Evolutionary conservation across 1,140 invertebrate species (phyloP).

Genomic region (Pseudomyrmex cubaensis): DNA sequence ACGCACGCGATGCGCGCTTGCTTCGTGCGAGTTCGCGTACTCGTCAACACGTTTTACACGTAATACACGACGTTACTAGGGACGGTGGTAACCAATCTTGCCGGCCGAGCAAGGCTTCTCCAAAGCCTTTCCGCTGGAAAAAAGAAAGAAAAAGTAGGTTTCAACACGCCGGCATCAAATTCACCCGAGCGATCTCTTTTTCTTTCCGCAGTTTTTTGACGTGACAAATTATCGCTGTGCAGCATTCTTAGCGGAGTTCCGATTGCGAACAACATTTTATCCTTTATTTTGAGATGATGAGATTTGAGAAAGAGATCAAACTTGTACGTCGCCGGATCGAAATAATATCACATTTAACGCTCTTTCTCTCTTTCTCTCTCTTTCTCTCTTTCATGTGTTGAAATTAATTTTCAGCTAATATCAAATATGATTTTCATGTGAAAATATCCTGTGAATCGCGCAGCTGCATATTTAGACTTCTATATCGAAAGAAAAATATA

Average conservation of each 20-base stretch:
- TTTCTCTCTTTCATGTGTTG: background rate
- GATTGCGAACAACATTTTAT: background rate
- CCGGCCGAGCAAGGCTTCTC: slow-evolving; percentile 37
- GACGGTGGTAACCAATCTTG: slow-evolving; percentile 43
- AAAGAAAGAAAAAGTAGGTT: slow-evolving; percentile 33
- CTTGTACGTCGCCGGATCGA: background rate
- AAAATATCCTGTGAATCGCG: background rate
- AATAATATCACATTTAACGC: background rate
- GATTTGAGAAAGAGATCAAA: background rate
- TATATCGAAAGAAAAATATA: background rate
- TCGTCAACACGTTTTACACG: slow-evolving; percentile 45
- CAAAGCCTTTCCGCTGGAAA: slow-evolving; percentile 30
- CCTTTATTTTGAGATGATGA: background rate
- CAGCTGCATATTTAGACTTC: background rate
- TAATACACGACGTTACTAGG: slow-evolving; percentile 6
- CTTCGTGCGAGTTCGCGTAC: slow-evolving; percentile 8
- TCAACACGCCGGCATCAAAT: slow-evolving; percentile 1
- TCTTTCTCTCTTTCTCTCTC: background rate
- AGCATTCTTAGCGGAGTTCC: background rate
- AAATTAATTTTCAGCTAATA: slow-evolving; percentile 7
- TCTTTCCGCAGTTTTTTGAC: background rate
- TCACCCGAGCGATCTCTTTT: slow-evolving; percentile 3
- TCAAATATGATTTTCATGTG: background rate
- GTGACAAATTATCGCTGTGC: background rate
- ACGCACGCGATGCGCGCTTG: slow-evolving; percentile 35